Evolutionary conservation across 2,113 vertebrate genomes (phyloP), one percentile per base, ranked within the genome.

Genomic region (Apaloderma vittatum): DNA sequence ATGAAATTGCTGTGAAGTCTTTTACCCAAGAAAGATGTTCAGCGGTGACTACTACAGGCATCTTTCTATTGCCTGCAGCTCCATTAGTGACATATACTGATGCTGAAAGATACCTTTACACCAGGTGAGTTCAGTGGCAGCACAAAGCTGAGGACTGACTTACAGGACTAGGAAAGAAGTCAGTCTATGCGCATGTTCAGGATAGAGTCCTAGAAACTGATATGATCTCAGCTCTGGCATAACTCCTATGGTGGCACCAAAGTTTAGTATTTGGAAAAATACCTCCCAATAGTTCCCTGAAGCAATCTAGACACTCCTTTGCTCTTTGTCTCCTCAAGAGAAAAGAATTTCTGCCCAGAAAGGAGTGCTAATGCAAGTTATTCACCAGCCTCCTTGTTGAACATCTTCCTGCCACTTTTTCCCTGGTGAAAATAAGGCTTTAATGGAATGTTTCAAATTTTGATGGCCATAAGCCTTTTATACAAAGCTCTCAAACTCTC

Each of bases 31-130:
- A 45, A 58, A 54, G 21, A 12, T 86, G 70, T 45, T 77, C 23
- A 63, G 48, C 49, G 73, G 24, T 45, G 43, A 54, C n/a, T 54
- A 12, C 17, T 65, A 15, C 26, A 54, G 70, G 6, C 27, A 17
- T 49, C 18, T 59, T 68, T 48, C 58, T 51, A 0, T 71, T 70
- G 27, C 24, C 12, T 75, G 58, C 18, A 57, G 6, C 20, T 72
- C 32, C 7, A 1, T n/a, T 62, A 22, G 15, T 52, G 40, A 20
- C 5, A 12, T 17, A 3, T 3, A 8, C 26, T 3, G 30, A 8
- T 80, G 37, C 59, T 58, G 54, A 34, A 72, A 17, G 19, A 26
- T 30, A 24, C 15, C 7, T 63, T 62, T 51, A 32, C 11, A 20
- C 22, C 36, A 49, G 37, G 8, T 57, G 32, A 59, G 30, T 48